Conservation (phyloP, 2,888 invertebrate species). For the Synergus umbraculus region DNA sequence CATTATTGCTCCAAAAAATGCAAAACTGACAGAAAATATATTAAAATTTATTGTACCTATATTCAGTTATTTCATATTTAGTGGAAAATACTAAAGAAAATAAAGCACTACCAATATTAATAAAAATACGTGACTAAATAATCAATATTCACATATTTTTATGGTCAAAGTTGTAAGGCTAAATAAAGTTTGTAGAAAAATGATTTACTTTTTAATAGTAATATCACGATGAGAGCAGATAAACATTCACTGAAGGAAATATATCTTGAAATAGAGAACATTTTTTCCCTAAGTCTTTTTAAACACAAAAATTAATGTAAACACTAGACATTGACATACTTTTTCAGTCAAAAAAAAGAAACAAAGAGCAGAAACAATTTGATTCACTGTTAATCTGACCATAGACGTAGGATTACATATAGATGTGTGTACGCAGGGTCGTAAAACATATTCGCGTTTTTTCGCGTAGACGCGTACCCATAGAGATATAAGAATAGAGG, state of each 20-base stretch:
- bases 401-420: no score
- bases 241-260: neutral
- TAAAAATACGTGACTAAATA: neutral
- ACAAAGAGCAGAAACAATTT: slow-evolving; percentile 4
- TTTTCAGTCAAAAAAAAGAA: neutral
- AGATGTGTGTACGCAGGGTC: no score
- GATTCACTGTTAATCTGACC: neutral
- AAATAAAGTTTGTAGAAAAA: slow-evolving; percentile 11
- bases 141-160: neutral
- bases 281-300: slow-evolving; percentile 5
- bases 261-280: slow-evolving; percentile 4
- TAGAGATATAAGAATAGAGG: no score
- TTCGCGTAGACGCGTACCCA: no score
- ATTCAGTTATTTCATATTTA: neutral
- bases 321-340: slow-evolving; percentile 10
- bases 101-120: neutral
- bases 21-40: no score
- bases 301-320: neutral
- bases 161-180: neutral
- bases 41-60: neutral
- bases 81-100: neutral
- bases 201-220: slow-evolving; percentile 23
- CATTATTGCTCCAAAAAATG: no score
- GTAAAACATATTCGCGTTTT: no score
- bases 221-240: neutral